Base-by-base conservation (phyloP, 2,113 vertebrate species). In the Chascanopsetta lugubris region DNA sequence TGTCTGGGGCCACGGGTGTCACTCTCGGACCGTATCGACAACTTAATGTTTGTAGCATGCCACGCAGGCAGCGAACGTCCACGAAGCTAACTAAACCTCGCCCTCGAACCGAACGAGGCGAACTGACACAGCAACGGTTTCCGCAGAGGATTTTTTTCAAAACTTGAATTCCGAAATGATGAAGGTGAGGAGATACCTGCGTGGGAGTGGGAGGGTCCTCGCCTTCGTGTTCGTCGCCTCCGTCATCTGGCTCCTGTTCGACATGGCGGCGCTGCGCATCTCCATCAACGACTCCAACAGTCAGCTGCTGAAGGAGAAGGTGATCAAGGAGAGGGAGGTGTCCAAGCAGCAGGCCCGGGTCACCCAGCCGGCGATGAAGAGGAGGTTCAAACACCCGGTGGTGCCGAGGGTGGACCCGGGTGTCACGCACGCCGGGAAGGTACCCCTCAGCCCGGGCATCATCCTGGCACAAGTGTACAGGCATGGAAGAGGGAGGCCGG, bases 211-310 rank as follows among this genome's bases (percentile, higher is more conserved):
- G 68, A 85, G 95, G 79, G 92, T 94, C 13, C 89, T 98, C 6
- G 94, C 92, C 0, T 93, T 96, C 38, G 94, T 98, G 59, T 96
- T 96, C 71, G 84, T 84, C 6, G 96, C 96, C 32, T 98, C 96
- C 42, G 88, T 98, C 71, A 70, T 94, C 34, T 98, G 96, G 96
- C 80, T 98, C 47, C 90, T 98, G 47, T 94, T 98, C 80, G 96
- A 98, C 89, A 96, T 97, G 93, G 95, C 94, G 78, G 96, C 94
- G n/a, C 93, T 98, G 13, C 90, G 93, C 54, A 30, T 97, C 5
- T 97, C 95, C 15, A 89, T 96, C 56, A 92, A 83, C 75, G 95
- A 97, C 26, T 83, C 80, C 50, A 92, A 92, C 84, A 85, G 88
- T 10, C 84, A 85, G 58, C 67, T 91, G 46, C 68, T 93, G 58